A percentile compares a stretch with the other conserved stretches of the same genome.
These are phyloP conservation scores for Pangasianodon gigas DNA, from an alignment of 2,113 vertebrate genomes.

Conservation along the genomic window DNA sequence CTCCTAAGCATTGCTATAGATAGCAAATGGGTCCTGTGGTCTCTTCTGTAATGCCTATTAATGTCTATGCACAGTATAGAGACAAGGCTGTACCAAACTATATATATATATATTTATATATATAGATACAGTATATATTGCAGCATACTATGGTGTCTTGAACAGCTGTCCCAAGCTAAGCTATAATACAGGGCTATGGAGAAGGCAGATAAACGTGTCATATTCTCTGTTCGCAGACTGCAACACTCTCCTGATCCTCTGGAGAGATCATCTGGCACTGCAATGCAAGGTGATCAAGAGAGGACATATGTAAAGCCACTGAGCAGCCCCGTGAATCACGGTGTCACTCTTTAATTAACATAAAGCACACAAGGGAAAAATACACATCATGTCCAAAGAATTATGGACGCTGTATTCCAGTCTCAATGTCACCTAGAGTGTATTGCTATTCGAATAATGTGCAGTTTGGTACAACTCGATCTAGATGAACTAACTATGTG, in stretches of 20 bases:
- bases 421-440: neutral
- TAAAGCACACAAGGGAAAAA: neutral
- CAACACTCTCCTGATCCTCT: constrained; percentile 16
- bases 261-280: neutral
- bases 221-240: neutral
- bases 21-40: neutral
- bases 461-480: neutral
- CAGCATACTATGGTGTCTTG: neutral
- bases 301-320: neutral
- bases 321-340: neutral
- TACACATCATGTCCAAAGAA: neutral
- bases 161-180: neutral
- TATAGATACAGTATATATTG: no score
- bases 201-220: neutral
- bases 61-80: neutral
- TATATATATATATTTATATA: no score
- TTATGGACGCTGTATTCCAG: neutral
- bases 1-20: neutral
- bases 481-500: neutral
- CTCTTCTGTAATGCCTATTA: neutral
- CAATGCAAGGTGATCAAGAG: neutral
- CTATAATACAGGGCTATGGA: neutral
- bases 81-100: neutral
- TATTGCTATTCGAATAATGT: neutral
- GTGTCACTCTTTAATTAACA: neutral